These are phyloP conservation scores for Bedellia somnulentella DNA, from an alignment of 2,888 invertebrate genomes.

Conservation along the genomic window DNA sequence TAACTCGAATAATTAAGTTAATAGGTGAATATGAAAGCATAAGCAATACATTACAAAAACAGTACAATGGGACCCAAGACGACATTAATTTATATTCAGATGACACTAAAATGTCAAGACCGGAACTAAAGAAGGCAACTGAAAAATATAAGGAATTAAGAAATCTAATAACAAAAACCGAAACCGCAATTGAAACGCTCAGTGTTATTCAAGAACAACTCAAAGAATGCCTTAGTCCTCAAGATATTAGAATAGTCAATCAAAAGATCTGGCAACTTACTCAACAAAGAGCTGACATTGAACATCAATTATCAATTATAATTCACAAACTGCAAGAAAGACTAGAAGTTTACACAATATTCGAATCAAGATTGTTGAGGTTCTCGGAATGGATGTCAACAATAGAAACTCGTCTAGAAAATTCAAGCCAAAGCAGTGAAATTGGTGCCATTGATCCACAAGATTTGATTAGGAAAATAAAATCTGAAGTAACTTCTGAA, in stretches of 20 bases:
- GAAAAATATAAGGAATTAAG: slow-evolving; percentile 65
- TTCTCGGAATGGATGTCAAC: slow-evolving; percentile 72
- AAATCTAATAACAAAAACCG: slow-evolving; percentile 57
- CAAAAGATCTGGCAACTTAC: slow-evolving; percentile 77
- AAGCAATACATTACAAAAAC: slow-evolving; percentile 58
- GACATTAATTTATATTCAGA: slow-evolving; percentile 60
- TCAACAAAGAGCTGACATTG: slow-evolving; percentile 80
- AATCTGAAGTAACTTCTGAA: slow-evolving; percentile 75
- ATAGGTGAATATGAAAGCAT: slow-evolving; percentile 66
- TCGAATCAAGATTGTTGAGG: slow-evolving; percentile 66
- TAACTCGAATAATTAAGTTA: slow-evolving; percentile 67
- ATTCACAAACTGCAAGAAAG: slow-evolving; percentile 75
- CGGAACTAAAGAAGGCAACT: slow-evolving; percentile 65
- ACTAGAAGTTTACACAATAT: slow-evolving; percentile 69
- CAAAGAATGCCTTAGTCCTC: slow-evolving; percentile 81
- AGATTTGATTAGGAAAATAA: slow-evolving; percentile 70
- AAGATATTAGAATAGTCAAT: slow-evolving; percentile 78
- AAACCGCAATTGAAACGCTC: slow-evolving; percentile 68
- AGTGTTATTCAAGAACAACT: slow-evolving; percentile 78
- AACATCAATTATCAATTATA: slow-evolving; percentile 73
- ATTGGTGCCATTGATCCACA: slow-evolving; percentile 67
- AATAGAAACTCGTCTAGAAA: slow-evolving; percentile 67
- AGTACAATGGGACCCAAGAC: slow-evolving; percentile 68
- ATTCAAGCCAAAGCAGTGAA: slow-evolving; percentile 52
- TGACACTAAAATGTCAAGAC: slow-evolving; percentile 58